Evolutionary conservation across 2,888 invertebrate genomes (phyloP).

Genomic region (Hirtodrosophila alboralis): DNA sequence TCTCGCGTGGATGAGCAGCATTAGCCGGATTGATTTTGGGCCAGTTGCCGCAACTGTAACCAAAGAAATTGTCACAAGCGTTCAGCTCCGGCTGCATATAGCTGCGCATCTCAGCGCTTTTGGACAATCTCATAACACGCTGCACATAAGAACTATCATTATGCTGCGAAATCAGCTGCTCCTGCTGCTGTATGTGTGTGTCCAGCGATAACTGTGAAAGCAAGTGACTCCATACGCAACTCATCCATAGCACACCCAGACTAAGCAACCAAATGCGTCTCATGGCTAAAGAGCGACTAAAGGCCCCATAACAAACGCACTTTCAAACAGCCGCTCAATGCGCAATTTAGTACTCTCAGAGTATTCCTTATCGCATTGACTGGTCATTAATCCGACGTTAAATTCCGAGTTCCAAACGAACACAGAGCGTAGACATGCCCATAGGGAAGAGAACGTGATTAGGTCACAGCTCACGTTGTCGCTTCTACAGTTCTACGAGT

Average conservation of each 20-base stretch:
- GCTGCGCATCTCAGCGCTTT: slow-evolving; percentile 78
- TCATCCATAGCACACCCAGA: slow-evolving; percentile 26
- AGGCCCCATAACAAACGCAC: slow-evolving; percentile 50
- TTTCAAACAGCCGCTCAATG: slow-evolving; percentile 30
- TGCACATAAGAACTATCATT: slow-evolving; percentile 74
- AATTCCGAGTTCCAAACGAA: too few species aligned
- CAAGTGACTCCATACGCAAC: slow-evolving; percentile 35
- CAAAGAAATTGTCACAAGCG: slow-evolving; percentile 80
- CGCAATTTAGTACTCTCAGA: slow-evolving; percentile 10
- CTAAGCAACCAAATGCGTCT: slow-evolving; percentile 37
- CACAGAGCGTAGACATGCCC: slow-evolving; percentile 4
- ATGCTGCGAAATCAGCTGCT: slow-evolving; percentile 68
- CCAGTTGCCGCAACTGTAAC: slow-evolving; percentile 82
- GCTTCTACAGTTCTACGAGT: background rate
- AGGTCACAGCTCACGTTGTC: slow-evolving; percentile 53
- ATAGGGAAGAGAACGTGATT: slow-evolving; percentile 55
- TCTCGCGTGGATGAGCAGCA: slow-evolving; percentile 60
- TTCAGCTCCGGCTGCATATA: slow-evolving; percentile 75
- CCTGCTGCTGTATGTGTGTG: slow-evolving; percentile 59
- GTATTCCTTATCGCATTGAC: slow-evolving; percentile 51
- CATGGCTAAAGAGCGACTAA: slow-evolving; percentile 59
- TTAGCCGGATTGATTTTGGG: slow-evolving; percentile 76
- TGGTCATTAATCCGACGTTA: slow-evolving; percentile 35
- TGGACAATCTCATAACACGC: slow-evolving; percentile 76
- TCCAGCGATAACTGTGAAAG: slow-evolving; percentile 53